These are phyloP conservation scores for Pongo pygmaeus DNA, from an alignment of 2,113 vertebrate species.

Conservation along the genomic window DNA sequence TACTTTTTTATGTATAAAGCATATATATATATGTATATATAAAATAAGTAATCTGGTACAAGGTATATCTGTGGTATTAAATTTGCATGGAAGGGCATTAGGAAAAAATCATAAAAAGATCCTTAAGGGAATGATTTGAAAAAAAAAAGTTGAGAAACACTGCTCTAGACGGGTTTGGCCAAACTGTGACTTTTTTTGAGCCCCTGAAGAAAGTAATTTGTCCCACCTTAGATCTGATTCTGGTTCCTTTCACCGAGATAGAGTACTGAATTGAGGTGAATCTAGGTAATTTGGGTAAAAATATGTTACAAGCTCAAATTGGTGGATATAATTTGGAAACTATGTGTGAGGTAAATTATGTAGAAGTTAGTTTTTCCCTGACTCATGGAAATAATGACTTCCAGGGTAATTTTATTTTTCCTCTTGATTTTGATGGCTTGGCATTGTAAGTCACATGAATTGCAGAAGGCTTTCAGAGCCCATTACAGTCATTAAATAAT, in stretches of 20 bases:
- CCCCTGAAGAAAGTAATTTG: not conserved
- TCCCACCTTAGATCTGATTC: not conserved
- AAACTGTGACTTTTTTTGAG: not conserved
- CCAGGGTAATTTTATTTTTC: slow-evolving; percentile 51
- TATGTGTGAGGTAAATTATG: not conserved
- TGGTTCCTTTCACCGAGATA: not conserved
- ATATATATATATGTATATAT: not conserved
- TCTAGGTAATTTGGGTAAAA: slow-evolving; percentile 33
- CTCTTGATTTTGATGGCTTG: slow-evolving; percentile 35
- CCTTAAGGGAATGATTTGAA: not conserved
- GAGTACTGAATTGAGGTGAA: not conserved
- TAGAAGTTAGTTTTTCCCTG: slow-evolving; percentile 54
- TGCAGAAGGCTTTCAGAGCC: slow-evolving; percentile 33
- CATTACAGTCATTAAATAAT: slow-evolving; percentile 65
- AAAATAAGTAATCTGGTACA: not conserved
- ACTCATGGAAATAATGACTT: slow-evolving; percentile 60
- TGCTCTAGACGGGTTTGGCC: not conserved
- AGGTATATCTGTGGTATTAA: not conserved
- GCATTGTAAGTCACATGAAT: slow-evolving; percentile 46
- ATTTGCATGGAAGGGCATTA: not conserved
- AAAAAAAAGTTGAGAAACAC: not conserved
- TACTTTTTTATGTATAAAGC: not conserved
- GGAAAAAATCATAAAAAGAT: not conserved
- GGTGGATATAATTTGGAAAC: slow-evolving; percentile 34
- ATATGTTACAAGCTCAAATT: not conserved